Percentiles rank a stretch among this genome's conserved stretches.
These are phyloP conservation scores for Dromococcyx pavoninus DNA, from an alignment of 2,797 vertebrate species.

Conservation along the genomic window DNA sequence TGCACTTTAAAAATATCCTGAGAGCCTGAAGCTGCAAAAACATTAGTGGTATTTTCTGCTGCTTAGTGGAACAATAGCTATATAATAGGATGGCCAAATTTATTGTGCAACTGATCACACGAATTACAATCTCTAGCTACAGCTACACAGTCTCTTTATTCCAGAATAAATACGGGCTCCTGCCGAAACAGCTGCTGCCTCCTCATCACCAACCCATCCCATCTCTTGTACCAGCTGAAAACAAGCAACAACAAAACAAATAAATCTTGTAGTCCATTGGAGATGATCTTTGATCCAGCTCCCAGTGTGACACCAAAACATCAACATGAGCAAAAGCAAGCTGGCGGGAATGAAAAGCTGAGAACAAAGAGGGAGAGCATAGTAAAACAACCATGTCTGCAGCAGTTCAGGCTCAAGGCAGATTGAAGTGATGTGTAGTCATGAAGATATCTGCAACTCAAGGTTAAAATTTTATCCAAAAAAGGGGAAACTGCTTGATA, in stretches of 20 bases:
- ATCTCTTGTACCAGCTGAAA: background rate
- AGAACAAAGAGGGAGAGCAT: background rate
- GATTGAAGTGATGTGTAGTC: rapidly evolving
- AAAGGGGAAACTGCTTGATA: background rate
- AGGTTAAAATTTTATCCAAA: background rate
- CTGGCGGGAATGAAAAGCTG: background rate
- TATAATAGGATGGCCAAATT: background rate
- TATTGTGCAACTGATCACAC: background rate
- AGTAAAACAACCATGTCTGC: rapidly evolving
- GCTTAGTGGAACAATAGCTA: background rate
- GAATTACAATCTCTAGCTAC: background rate
- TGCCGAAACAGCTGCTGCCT: background rate
- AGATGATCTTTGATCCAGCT: background rate
- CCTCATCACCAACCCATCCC: background rate
- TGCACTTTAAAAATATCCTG: background rate
- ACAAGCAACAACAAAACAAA: background rate
- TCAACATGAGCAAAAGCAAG: background rate
- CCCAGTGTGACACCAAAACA: background rate
- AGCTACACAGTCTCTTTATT: background rate
- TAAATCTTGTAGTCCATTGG: background rate
- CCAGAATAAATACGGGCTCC: background rate
- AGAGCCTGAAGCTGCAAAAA: background rate
- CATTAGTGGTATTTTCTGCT: background rate
- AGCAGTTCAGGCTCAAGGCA: background rate
- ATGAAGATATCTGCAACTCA: background rate